Percentiles rank a stretch among this genome's conserved stretches.
phyloP scores from a whole-genome alignment of 2,888 invertebrate genomes.

The Trimorus sp. region DNA sequence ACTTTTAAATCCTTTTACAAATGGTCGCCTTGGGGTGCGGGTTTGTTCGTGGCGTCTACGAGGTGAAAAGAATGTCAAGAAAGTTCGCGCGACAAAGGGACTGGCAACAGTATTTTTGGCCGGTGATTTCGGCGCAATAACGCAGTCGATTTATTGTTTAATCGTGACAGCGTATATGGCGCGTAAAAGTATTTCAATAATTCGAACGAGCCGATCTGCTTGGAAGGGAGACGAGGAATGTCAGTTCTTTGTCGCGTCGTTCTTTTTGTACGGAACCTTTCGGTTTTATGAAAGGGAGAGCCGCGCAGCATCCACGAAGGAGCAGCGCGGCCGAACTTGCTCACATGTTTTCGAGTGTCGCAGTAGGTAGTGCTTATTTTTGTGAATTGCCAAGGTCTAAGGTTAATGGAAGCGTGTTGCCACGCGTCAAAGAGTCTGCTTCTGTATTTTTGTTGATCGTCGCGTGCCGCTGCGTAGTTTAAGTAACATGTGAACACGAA shows the following conservation, averaged over 20 bases:
- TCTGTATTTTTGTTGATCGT: constrained; percentile 63
- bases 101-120: constrained; percentile 11
- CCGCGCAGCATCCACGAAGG: constrained; percentile 43
- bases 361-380: constrained; percentile 64
- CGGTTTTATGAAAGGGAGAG: constrained; percentile 26
- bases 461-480: constrained; percentile 58
- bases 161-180: too few species aligned
- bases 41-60: constrained; percentile 35
- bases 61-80: constrained; percentile 36
- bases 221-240: background rate
- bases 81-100: constrained; percentile 19
- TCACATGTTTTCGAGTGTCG: constrained; percentile 60
- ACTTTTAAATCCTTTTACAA: constrained; percentile 62
- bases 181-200: background rate
- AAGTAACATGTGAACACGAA: constrained; percentile 47
- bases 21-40: constrained; percentile 53
- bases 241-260: constrained; percentile 11
- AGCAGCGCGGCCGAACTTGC: constrained; percentile 36
- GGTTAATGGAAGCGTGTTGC: constrained; percentile 69
- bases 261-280: constrained; percentile 21
- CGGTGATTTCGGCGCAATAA: too few species aligned
- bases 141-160: too few species aligned
- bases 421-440: constrained; percentile 66
- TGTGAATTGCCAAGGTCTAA: constrained; percentile 66
- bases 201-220: constrained; percentile 2